Conservation (phyloP, 2,888 invertebrate genomes). For the Micoletzkya japonica region DNA sequence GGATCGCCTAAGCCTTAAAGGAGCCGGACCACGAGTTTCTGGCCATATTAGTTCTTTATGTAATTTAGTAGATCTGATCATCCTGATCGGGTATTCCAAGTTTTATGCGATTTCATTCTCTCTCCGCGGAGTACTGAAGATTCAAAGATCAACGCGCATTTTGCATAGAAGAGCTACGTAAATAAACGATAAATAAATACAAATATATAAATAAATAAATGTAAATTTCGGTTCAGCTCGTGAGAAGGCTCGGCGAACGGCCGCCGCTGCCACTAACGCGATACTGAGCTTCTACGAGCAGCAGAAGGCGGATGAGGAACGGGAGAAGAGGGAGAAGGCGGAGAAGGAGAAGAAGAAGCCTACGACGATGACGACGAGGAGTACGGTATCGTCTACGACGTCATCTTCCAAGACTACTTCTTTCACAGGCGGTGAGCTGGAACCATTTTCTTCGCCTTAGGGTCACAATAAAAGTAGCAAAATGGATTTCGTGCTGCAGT, state of each 20-base stretch:
- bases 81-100: too few species aligned
- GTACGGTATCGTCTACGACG: neutral
- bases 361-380: neutral
- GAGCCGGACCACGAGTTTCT: too few species aligned
- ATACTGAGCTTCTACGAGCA: slow-evolving; percentile 26
- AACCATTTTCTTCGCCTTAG: too few species aligned
- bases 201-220: neutral
- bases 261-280: slow-evolving; percentile 20
- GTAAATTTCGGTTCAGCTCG: slow-evolving; percentile 32
- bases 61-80: too few species aligned
- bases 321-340: slow-evolving; percentile 29
- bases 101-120: too few species aligned
- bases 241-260: slow-evolving; percentile 33
- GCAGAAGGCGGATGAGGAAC: slow-evolving; percentile 25
- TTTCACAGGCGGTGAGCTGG: neutral
- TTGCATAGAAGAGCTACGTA: neutral
- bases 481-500: too few species aligned
- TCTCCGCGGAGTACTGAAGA: too few species aligned
- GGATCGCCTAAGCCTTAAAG: too few species aligned
- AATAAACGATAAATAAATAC: neutral
- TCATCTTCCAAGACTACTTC: neutral
- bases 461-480: too few species aligned
- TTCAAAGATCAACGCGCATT: neutral
- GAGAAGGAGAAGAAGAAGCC: neutral
- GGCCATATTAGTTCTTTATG: too few species aligned